Conservation (phyloP, 2,113 vertebrate species). For the Trochalopteron elliotii region DNA sequence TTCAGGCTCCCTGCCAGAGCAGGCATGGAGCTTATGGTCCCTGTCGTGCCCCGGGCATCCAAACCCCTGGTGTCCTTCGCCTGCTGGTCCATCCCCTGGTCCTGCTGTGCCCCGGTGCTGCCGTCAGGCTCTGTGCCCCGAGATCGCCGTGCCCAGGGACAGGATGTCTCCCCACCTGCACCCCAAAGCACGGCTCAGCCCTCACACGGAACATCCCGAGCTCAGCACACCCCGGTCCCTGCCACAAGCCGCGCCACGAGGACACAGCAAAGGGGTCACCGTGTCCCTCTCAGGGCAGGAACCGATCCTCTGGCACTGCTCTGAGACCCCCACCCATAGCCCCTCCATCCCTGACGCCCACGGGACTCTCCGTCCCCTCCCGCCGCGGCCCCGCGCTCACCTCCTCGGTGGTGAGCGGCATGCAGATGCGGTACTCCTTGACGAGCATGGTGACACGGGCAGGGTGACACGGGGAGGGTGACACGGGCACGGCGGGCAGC, state of each 20-base stretch:
- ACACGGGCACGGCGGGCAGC: not conserved
- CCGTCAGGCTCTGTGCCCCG: fast-evolving
- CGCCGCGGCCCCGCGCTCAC: constrained; percentile 65
- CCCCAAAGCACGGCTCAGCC: not conserved
- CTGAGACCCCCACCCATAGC: not conserved
- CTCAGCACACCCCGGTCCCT: not conserved
- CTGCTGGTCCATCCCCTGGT: not conserved
- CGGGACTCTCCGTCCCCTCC: too few species aligned
- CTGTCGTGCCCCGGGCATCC: fast-evolving
- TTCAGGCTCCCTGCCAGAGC: not conserved
- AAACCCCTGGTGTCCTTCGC: fast-evolving
- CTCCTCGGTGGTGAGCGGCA: constrained; percentile 93
- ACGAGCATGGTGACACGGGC: constrained; percentile 78
- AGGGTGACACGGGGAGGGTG: not conserved
- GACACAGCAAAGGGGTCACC: fast-evolving
- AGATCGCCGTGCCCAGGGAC: not conserved
- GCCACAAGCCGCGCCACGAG: not conserved
- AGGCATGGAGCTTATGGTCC: not conserved
- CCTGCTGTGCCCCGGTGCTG: not conserved
- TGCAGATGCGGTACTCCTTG: constrained; percentile 93
- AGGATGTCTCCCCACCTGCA: not conserved
- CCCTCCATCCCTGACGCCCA: not conserved
- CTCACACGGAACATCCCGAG: fast-evolving
- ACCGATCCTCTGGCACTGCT: not conserved
- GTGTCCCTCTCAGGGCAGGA: fast-evolving